phyloP scores from a whole-genome alignment of 2,797 vertebrate genomes.

The Pangasius larnaudii region DNA sequence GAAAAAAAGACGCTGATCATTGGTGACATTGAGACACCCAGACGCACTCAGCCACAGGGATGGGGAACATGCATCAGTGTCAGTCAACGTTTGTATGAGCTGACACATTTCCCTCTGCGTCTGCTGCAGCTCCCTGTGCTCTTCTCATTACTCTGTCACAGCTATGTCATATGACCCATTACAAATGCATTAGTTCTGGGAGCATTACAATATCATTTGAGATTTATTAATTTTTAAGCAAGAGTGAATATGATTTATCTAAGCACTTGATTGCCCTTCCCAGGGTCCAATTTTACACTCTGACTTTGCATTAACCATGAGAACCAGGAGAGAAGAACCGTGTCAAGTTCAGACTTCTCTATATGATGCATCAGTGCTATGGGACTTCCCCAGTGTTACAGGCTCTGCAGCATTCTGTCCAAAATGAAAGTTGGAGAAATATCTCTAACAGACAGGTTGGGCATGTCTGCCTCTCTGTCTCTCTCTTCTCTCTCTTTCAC shows the following conservation, averaged over 20 bases:
- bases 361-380: constrained; percentile 8
- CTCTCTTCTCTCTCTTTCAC: constrained; percentile 51
- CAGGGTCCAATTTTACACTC: constrained; percentile 23
- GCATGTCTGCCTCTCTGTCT: constrained; percentile 58
- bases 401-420: background rate
- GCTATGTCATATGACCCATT: constrained; percentile 61
- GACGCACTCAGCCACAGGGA: constrained; percentile 17
- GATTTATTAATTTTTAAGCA: constrained; percentile 71
- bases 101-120: constrained; percentile 57
- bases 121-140: constrained; percentile 47
- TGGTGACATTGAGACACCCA: constrained; percentile 24
- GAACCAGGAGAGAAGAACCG: constrained; percentile 3
- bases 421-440: background rate
- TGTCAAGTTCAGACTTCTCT: constrained; percentile 5
- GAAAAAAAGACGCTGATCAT: constrained; percentile 42
- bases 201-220: constrained; percentile 65
- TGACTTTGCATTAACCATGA: constrained; percentile 28
- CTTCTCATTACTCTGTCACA: constrained; percentile 66
- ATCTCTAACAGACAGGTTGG: constrained; percentile 65
- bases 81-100: constrained; percentile 42
- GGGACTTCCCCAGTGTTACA: background rate
- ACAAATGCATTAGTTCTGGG: constrained; percentile 71
- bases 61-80: constrained; percentile 47
- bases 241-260: constrained; percentile 61
- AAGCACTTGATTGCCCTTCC: constrained; percentile 69